A percentile compares a stretch with the other conserved stretches of the same genome.
These are phyloP conservation scores for Acleris emargana DNA, from an alignment of 2,888 invertebrate species.

Conservation along the genomic window DNA sequence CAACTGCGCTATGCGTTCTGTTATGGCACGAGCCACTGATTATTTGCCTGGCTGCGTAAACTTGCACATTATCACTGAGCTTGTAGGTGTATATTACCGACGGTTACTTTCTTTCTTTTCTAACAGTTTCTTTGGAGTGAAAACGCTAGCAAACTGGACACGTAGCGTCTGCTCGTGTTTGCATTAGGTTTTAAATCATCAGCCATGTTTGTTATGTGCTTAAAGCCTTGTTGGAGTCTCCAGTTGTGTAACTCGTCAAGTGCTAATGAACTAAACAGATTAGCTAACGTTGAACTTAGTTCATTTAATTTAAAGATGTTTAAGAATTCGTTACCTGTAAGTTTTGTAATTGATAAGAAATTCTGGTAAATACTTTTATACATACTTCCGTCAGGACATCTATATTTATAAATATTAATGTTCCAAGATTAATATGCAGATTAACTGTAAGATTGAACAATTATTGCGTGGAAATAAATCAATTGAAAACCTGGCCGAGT, in stretches of 20 bases:
- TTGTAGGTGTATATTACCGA: conserved; percentile 4
- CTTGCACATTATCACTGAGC: conserved; percentile 18
- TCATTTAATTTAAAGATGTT: no score
- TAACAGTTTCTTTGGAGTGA: conserved; percentile 31
- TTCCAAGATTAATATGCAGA: no score
- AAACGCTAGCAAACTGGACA: conserved; percentile 3
- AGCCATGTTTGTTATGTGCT: not conserved
- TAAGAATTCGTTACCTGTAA: no score
- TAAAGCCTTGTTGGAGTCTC: not conserved
- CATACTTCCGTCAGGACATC: no score
- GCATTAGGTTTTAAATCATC: not conserved
- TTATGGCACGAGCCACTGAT: conserved; percentile 22
- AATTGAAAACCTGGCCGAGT: no score
- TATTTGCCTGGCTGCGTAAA: conserved; percentile 28
- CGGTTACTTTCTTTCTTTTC: conserved; percentile 24
- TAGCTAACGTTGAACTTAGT: no score
- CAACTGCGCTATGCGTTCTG: conserved; percentile 12
- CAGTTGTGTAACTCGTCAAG: not conserved
- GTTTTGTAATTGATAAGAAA: no score
- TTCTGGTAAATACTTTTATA: no score
- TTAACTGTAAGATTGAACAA: no score
- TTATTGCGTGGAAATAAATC: no score
- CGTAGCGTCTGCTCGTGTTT: not conserved
- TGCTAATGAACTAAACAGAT: no score
- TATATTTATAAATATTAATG: no score